Conservation (phyloP, 2,797 vertebrate genomes). For the Rhodeus uyekii region DNA sequence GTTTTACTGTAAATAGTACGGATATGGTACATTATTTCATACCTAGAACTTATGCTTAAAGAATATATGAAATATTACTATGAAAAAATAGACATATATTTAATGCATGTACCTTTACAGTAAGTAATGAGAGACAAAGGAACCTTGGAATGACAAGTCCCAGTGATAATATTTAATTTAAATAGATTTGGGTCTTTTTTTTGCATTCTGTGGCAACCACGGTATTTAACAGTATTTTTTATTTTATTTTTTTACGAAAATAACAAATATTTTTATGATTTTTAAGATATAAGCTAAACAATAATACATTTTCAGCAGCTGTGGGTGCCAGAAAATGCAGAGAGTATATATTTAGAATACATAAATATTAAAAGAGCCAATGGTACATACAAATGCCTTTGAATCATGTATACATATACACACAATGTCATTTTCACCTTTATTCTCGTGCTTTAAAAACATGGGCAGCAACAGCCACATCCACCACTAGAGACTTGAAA, state of each 20-base stretch:
- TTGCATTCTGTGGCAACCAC: neutral
- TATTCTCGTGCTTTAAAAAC: neutral
- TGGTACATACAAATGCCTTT: neutral
- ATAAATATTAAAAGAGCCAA: constrained; percentile 6
- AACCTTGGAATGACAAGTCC: too few relatives aligned
- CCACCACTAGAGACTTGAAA: constrained; percentile 33
- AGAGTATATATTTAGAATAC: neutral
- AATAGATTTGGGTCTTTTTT: too few relatives aligned
- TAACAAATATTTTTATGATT: neutral
- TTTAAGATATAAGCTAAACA: neutral
- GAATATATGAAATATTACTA: neutral
- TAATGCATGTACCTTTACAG: neutral
- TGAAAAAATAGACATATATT: neutral
- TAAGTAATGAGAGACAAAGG: too few relatives aligned
- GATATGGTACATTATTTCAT: neutral
- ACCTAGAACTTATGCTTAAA: too few relatives aligned
- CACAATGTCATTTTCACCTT: neutral
- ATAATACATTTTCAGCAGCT: neutral
- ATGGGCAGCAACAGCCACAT: constrained; percentile 21
- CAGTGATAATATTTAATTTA: too few relatives aligned
- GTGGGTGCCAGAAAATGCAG: neutral
- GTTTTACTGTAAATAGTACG: neutral
- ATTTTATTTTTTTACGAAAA: neutral
- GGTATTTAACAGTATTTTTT: neutral
- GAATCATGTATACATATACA: neutral